Conservation (phyloP, 1,140 invertebrate genomes). For the Zophobas atratus region DNA sequence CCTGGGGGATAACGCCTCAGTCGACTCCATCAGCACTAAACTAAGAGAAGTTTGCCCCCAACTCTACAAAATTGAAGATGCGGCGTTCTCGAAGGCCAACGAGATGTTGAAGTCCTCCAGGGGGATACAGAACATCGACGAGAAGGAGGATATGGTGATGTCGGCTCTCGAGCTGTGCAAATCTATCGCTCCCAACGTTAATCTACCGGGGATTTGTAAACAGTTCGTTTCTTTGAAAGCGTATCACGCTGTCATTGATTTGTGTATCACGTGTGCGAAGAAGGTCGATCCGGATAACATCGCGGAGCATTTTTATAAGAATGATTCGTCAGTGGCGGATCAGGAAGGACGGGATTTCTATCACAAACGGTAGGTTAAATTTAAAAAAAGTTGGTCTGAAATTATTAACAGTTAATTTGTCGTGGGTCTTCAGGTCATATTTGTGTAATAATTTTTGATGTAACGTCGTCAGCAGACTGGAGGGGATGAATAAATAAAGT, state of each 20-base stretch:
- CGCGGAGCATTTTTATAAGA: constrained; percentile 91
- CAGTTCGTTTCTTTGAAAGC: constrained; percentile 84
- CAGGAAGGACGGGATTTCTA: constrained; percentile 82
- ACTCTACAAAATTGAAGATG: constrained; percentile 96
- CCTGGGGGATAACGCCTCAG: constrained; percentile 94
- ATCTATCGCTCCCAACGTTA: constrained; percentile 85
- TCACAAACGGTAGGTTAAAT: constrained; percentile 72
- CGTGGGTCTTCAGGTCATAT: background rate
- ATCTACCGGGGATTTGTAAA: constrained; percentile 83
- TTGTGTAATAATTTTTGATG: too few relatives aligned
- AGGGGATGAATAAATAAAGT: too few relatives aligned
- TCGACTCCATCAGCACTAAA: constrained; percentile 90
- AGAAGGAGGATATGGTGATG: constrained; percentile 81
- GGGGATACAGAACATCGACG: constrained; percentile 76
- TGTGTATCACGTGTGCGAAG: constrained; percentile 87
- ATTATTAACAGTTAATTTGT: constrained; percentile 7
- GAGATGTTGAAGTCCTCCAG: constrained; percentile 89
- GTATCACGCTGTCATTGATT: constrained; percentile 90
- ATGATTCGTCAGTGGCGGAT: constrained; percentile 77
- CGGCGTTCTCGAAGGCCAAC: constrained; percentile 93
- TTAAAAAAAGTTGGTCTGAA: background rate
- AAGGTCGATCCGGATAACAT: constrained; percentile 91
- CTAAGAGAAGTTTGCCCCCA: constrained; percentile 94
- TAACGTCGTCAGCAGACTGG: too few relatives aligned
- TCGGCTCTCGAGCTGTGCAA: constrained; percentile 90